These are phyloP conservation scores for Catamblyrhynchus diadema DNA, from an alignment of 2,797 vertebrate genomes.

Conservation along the genomic window DNA sequence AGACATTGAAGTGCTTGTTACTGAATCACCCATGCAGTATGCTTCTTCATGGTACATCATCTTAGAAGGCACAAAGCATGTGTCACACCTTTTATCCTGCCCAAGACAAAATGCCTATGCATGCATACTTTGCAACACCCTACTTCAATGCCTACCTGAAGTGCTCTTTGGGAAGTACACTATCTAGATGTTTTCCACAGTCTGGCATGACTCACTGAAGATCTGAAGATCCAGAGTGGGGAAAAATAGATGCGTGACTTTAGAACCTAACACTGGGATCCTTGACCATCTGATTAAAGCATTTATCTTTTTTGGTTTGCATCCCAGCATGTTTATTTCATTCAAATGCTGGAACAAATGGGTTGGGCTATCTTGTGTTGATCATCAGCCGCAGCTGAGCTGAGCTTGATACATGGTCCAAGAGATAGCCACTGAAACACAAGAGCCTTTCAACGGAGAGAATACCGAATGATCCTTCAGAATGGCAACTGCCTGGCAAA, in stretches of 20 bases:
- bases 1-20: neutral
- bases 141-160: neutral
- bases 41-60: neutral
- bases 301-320: neutral
- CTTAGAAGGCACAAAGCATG: neutral
- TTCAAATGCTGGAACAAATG: slow-evolving; percentile 22
- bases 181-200: neutral
- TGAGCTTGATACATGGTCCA: neutral
- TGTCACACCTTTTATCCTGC: neutral
- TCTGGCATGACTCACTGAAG: neutral
- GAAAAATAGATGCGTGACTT: neutral
- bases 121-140: neutral
- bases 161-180: neutral
- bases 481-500: neutral
- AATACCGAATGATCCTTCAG: neutral
- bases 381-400: neutral
- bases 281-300: neutral
- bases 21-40: neutral
- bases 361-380: neutral
- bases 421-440: neutral
- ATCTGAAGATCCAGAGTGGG: neutral
- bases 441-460: neutral
- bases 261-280: neutral
- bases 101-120: neutral
- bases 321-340: neutral